Percentiles rank a stretch among this genome's conserved stretches.
These are phyloP conservation scores for Spisula solida DNA, from an alignment of 2,888 invertebrate genomes.

Conservation along the genomic window DNA sequence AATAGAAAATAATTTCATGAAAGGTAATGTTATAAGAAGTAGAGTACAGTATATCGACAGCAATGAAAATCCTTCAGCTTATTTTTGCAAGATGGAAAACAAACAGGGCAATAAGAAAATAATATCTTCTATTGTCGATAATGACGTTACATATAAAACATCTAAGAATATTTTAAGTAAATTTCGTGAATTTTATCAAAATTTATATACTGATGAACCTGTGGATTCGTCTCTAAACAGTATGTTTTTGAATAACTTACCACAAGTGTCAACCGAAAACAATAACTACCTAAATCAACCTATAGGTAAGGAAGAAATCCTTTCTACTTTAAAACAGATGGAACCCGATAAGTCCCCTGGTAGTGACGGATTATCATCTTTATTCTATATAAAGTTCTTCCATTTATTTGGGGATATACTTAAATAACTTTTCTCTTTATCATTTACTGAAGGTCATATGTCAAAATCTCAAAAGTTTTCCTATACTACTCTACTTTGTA, in stretches of 20 bases:
- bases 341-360: conserved; percentile 43
- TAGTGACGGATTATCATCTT: conserved; percentile 45
- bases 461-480: conserved; percentile 53
- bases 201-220: conserved; percentile 31
- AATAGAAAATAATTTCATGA: conserved; percentile 23
- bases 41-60: conserved; percentile 25
- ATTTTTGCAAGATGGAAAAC: conserved; percentile 35
- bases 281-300: no score
- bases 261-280: conserved; percentile 23
- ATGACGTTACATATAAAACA: background rate
- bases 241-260: conserved; percentile 39
- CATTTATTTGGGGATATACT: conserved; percentile 52
- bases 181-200: conserved; percentile 44
- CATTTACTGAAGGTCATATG: conserved; percentile 43
- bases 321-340: background rate
- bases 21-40: conserved; percentile 44
- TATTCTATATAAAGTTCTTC: conserved; percentile 52
- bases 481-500: conserved; percentile 26
- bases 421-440: conserved; percentile 23
- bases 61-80: conserved; percentile 34
- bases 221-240: conserved; percentile 1
- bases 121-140: conserved; percentile 21
- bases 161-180: conserved; percentile 29
- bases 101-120: conserved; percentile 19
- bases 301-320: no score